Conservation (phyloP, 2,113 vertebrate species). For the Triplophysa rosa region DNA sequence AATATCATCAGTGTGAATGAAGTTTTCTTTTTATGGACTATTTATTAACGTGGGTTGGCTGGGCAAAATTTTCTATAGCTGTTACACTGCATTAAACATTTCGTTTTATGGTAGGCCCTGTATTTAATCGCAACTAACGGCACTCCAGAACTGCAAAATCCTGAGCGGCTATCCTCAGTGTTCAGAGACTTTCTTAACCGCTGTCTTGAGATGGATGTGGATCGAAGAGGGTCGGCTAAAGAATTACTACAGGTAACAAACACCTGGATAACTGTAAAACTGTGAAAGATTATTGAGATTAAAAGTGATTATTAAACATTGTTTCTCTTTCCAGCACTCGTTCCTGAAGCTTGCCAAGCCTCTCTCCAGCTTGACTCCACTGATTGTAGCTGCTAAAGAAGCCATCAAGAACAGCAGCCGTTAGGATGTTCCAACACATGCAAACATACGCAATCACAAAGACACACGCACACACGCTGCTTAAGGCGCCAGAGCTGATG, state of each 20-base stretch:
- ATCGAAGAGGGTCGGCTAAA: conserved; percentile 94
- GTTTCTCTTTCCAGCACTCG: conserved; percentile 79
- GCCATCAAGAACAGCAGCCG: conserved; percentile 99
- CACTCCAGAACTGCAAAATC: conserved; percentile 97
- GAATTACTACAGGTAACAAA: conserved; percentile 90
- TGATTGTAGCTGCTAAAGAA: conserved; percentile 99
- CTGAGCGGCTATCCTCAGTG: conserved; percentile 90
- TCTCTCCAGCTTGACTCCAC: conserved; percentile 95
- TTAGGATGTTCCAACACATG: conserved; percentile 68
- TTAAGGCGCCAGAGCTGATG: conserved; percentile 36
- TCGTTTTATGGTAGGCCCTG: conserved; percentile 78
- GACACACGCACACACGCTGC: conserved; percentile 61
- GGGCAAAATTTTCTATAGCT: neutral
- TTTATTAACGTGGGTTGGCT: no score
- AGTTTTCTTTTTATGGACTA: no score
- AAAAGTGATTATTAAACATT: neutral
- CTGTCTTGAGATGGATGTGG: conserved; percentile 98
- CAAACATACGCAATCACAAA: conserved; percentile 58
- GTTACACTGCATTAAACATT: neutral
- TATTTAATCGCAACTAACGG: conserved; percentile 98
- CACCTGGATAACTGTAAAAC: no score
- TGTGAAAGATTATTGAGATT: neutral
- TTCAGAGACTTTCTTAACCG: conserved; percentile 97
- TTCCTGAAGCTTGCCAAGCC: conserved; percentile 99
- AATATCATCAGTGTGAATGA: no score